These are phyloP conservation scores for Sminthurinus aureus DNA, from an alignment of 2,888 invertebrate genomes.

Conservation along the genomic window DNA sequence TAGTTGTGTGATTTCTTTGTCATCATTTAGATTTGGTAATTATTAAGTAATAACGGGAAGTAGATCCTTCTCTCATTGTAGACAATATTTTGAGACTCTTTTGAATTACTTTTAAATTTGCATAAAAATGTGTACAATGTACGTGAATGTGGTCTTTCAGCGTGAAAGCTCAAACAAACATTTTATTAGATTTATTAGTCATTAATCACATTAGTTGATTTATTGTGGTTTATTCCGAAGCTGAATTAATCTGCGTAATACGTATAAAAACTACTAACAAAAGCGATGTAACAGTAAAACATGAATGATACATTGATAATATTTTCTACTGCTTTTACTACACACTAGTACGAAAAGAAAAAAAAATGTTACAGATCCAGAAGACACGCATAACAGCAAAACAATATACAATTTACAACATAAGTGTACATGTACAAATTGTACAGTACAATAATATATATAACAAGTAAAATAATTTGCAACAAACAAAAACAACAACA, in stretches of 20 bases:
- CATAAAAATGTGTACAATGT: neutral
- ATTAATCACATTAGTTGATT: no score
- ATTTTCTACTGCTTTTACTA: no score
- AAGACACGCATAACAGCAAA: neutral
- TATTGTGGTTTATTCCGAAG: no score
- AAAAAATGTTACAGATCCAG: neutral
- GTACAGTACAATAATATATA: no score
- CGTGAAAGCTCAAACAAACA: no score
- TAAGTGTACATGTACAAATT: no score
- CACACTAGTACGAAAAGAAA: no score
- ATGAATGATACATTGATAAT: no score
- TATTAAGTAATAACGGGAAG: neutral
- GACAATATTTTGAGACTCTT: neutral
- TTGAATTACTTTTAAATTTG: neutral
- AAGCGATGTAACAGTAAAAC: no score
- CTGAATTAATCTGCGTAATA: no score
- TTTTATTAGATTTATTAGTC: no score
- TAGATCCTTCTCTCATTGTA: neutral
- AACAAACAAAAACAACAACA: constrained; percentile 1
- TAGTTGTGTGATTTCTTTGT: neutral
- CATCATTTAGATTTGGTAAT: neutral
- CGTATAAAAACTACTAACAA: no score
- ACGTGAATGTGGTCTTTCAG: neutral
- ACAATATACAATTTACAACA: neutral
- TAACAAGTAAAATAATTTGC: neutral